A percentile compares a stretch with the other conserved stretches of the same genome.
Evolutionary conservation across 2,888 invertebrate species (phyloP).

Genomic region (Baronia brevicornis): DNA sequence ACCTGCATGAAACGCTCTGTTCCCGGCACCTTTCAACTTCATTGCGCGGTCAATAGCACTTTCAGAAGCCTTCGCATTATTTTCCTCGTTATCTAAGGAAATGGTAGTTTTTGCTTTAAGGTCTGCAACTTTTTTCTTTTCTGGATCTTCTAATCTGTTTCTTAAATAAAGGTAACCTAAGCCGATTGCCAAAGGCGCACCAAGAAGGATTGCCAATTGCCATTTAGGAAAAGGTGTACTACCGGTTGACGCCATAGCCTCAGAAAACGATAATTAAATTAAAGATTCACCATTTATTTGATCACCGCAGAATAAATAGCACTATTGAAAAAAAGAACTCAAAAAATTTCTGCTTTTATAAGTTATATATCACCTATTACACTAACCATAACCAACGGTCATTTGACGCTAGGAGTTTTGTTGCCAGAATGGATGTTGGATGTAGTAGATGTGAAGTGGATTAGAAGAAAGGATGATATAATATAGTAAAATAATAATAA

Average conservation of each 20-base stretch:
- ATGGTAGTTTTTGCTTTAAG: slow-evolving; percentile 73
- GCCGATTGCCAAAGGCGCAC: slow-evolving; percentile 88
- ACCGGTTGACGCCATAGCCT: slow-evolving; percentile 63
- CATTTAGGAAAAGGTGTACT: slow-evolving; percentile 84
- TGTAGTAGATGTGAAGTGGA: no score
- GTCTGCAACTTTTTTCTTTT: slow-evolving; percentile 70
- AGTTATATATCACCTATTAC: slow-evolving; percentile 39
- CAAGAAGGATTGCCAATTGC: slow-evolving; percentile 89
- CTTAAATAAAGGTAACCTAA: slow-evolving; percentile 86
- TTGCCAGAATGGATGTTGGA: no score
- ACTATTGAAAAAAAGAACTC: slow-evolving; percentile 36
- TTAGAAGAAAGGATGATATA: no score
- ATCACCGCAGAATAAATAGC: slow-evolving; percentile 32
- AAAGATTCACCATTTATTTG: slow-evolving; percentile 58
- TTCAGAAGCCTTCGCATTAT: slow-evolving; percentile 54
- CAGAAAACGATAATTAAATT: slow-evolving; percentile 24
- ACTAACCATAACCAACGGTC: slow-evolving; percentile 28
- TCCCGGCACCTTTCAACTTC: slow-evolving; percentile 91
- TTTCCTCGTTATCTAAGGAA: slow-evolving; percentile 77
- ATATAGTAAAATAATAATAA: no score
- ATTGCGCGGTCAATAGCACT: slow-evolving; percentile 84
- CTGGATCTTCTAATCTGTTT: slow-evolving; percentile 72
- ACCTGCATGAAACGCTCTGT: slow-evolving; percentile 87
- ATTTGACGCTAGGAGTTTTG: slow-evolving; percentile 18
- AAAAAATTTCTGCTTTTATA: slow-evolving; percentile 45